Base-by-base conservation (phyloP, 2,888 invertebrate species). In the Plebejus anna region DNA sequence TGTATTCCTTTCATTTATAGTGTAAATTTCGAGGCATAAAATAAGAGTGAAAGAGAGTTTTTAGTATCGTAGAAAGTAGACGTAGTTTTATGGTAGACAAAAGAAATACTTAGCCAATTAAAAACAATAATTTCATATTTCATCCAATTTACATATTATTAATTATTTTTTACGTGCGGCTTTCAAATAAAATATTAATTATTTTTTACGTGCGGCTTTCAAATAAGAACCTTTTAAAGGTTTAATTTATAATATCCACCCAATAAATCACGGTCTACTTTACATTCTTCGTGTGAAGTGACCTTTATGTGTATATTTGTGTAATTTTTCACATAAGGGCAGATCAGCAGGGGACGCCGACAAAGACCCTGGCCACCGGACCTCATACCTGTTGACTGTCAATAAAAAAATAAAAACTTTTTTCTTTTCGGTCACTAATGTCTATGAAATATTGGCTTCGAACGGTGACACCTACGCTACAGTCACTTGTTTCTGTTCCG, bases 311-410 rank as follows among this genome's bases (percentile, higher is more conserved):
- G 78, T 80, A 80, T 81, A 80, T 81, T 84, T 81, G 82, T 82
- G 86, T 84, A 87, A 89, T 90, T 90, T 91, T 89, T 91, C 90
- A 90, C 86, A 83, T 90, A 86, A 87, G 86, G 83, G 83, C 82
- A 85, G 86, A 83, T 79, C 90, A 81, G 84, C 89, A 85, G 92
- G 92, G 89, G 89, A 87, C 86, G 84, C 92, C 92, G 91, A 89
- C 92, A 92, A 92, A 91, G 92, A 81, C 86, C 89, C 88, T 79
- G 86, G 83, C 89, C 85, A 86, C 88, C 82, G 87, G 84, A 85
- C 82, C 87, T 83, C 83, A 75, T 77, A 80, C 79, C 87, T 87
- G 87, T 71, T 71, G 47, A 47, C 72, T 66, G 66, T 66, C 22
- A 28, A 61, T 61, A 28, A 36, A 66, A 66, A 66, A 66, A 66